Percentiles rank a stretch among this genome's conserved stretches.
phyloP scores from a whole-genome alignment of 2,113 vertebrate genomes.

The Furnarius figulus region DNA sequence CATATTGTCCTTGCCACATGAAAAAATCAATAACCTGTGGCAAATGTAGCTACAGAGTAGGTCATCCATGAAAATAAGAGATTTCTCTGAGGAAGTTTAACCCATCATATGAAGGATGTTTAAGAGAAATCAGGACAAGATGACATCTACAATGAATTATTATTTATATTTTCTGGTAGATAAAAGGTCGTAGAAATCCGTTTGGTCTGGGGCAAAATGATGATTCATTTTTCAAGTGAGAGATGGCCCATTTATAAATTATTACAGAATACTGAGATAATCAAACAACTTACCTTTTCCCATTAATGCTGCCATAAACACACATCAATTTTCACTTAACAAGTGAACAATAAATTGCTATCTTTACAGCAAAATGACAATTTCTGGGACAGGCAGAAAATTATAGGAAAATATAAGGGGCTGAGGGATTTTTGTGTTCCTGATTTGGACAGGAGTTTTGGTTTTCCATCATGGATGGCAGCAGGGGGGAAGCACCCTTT shows the following conservation, averaged over 20 bases:
- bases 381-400: not conserved
- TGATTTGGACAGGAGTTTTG: not conserved
- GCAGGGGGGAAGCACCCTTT: accelerated
- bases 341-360: not conserved
- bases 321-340: not conserved
- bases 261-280: constrained; percentile 7
- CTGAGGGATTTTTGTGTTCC: not conserved
- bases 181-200: constrained; percentile 1
- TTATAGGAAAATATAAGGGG: not conserved
- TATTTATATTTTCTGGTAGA: constrained; percentile 1
- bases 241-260: not conserved
- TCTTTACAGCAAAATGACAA: not conserved
- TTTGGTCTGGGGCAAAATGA: not conserved
- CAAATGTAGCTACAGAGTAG: not conserved
- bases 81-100: constrained; percentile 7
- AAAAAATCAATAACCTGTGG: not conserved
- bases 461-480: not conserved
- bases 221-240: not conserved
- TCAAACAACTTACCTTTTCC: not conserved
- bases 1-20: not conserved
- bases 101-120: not conserved
- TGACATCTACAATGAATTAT: not conserved
- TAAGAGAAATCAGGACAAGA: constrained; percentile 13
- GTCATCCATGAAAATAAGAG: constrained; percentile 16
- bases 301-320: not conserved